Evolutionary conservation across 2,113 vertebrate genomes (phyloP).

Genomic region (Formicarius rufipectus): DNA sequence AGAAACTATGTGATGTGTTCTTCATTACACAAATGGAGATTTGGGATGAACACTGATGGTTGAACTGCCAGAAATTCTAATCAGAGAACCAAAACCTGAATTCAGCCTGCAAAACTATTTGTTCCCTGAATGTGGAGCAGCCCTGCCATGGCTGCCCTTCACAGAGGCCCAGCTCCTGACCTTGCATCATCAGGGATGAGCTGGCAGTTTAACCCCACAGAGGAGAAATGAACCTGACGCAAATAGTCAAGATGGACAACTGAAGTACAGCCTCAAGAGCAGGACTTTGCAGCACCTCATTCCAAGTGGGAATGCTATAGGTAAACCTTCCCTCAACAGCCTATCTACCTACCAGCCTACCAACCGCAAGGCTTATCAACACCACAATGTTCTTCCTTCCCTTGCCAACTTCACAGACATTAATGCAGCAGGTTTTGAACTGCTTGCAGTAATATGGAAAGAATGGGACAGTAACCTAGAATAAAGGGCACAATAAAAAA

Average conservation of each 20-base stretch:
- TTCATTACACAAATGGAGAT: not conserved
- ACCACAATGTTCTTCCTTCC: not conserved
- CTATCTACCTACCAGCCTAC: not conserved
- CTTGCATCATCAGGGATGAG: not conserved
- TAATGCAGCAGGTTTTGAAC: not conserved
- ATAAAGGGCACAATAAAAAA: not conserved
- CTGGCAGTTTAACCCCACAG: fast-evolving
- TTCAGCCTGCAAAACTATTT: not conserved
- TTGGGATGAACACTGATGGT: not conserved
- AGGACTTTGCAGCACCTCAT: not conserved
- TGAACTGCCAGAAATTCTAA: not conserved
- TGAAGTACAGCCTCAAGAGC: not conserved
- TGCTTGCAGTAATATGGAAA: not conserved
- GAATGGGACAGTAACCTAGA: not conserved
- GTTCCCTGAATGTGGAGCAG: not conserved
- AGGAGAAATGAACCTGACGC: not conserved
- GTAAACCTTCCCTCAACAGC: not conserved
- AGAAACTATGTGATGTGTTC: not conserved
- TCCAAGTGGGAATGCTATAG: not conserved
- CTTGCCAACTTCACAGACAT: not conserved
- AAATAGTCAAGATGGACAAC: not conserved
- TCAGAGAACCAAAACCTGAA: not conserved
- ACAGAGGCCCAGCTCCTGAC: not conserved
- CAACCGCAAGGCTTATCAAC: not conserved
- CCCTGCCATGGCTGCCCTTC: not conserved